Base-by-base conservation (phyloP, 2,888 invertebrate species). In the Brachyptera putata region DNA sequence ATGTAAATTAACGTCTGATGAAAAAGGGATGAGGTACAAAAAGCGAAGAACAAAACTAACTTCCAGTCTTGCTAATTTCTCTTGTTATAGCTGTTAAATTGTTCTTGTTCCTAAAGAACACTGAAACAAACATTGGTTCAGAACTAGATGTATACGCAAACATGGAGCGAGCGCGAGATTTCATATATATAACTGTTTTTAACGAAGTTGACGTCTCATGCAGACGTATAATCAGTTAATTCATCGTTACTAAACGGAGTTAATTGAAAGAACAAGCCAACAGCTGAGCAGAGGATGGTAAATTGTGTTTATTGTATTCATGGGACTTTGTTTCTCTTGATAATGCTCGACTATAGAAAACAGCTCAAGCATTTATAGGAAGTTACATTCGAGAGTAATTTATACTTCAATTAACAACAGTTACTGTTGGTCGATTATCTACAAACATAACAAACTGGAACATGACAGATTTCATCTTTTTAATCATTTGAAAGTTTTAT, bases 81-180 rank as follows among this genome's bases (percentile, higher is more conserved):
- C 49, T n/a, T n/a, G 16, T 9, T 41, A 41, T 18, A 41, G 41
- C 21, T 50, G 49, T 50, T 50, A 22, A 25, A 50, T 11, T 50
- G 49, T 50, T 50, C 26, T 50, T 50, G 49, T 50, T 50, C 16
- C 16, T 26, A n/a, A 14, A 14, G 26, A 16, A 25, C 49, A 50
- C 30, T 50, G 49, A 16, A 50, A 50, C 16, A 50, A 25, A 50
- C 49, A 50, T n/a, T n/a, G n/a, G n/a, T n/a, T n/a, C n/a, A n/a
- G n/a, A n/a, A n/a, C n/a, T n/a, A n/a, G n/a, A n/a, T n/a, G n/a
- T n/a, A n/a, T n/a, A n/a, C n/a, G n/a, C n/a, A n/a, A n/a, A n/a
- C n/a, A n/a, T n/a, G n/a, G n/a, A n/a, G n/a, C n/a, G n/a, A n/a
- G n/a, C n/a, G n/a, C 5, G 4, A 41, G 41, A 41, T 9, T 21